These are phyloP conservation scores for Pachydiplax longipennis DNA, from an alignment of 2,888 invertebrate genomes.

Conservation along the genomic window DNA sequence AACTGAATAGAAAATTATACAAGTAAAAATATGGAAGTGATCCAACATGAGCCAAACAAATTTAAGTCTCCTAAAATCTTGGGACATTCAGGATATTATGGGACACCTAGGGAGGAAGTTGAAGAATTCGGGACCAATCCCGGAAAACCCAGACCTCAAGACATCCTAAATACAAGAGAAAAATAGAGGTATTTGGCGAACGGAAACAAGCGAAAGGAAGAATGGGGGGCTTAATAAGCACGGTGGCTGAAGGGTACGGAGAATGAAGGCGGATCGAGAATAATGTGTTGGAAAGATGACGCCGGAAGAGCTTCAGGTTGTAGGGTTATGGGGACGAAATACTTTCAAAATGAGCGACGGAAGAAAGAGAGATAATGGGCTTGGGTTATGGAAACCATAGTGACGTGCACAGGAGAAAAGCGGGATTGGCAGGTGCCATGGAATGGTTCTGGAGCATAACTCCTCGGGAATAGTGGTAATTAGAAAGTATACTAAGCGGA, in stretches of 20 bases:
- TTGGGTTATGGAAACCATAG: background rate
- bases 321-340: background rate
- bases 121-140: background rate
- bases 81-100: too few species aligned
- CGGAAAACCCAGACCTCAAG: background rate
- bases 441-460: background rate
- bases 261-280: background rate
- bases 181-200: background rate
- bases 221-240: too few species aligned
- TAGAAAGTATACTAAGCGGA: background rate
- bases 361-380: background rate
- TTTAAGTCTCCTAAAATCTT: too few species aligned
- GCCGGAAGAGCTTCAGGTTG: background rate
- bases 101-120: background rate
- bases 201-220: background rate
- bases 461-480: background rate
- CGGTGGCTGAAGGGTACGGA: background rate
- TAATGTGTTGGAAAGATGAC: too few species aligned
- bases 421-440: background rate
- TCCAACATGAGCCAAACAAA: too few species aligned
- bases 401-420: background rate
- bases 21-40: too few species aligned
- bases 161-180: background rate
- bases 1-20: too few species aligned
- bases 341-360: background rate